Evolutionary conservation across 2,888 invertebrate species (phyloP).

Genomic region (Scaptomyza polygonia): DNA sequence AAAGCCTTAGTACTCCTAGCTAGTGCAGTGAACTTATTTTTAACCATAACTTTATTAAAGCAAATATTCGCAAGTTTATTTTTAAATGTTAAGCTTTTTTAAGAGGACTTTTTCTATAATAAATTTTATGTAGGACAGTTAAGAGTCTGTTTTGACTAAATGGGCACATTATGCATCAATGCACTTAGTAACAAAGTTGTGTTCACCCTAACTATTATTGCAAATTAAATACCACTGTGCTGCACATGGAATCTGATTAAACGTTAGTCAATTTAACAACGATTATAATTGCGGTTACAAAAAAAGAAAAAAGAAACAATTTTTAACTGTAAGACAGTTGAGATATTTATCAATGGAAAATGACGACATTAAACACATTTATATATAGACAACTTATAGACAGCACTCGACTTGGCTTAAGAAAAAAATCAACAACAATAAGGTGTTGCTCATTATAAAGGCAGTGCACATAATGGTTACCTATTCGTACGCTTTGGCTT

Average conservation of each 20-base stretch:
- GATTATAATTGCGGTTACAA: conserved; percentile 40
- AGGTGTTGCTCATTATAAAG: conserved; percentile 76
- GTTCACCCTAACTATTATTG: neutral
- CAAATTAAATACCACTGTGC: conserved; percentile 39
- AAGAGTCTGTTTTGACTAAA: neutral
- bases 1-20: too few species aligned
- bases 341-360: conserved; percentile 57
- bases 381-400: conserved; percentile 23
- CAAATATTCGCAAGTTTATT: neutral
- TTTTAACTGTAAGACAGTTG: conserved; percentile 63
- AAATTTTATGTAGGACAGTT: neutral
- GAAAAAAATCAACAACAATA: conserved; percentile 39
- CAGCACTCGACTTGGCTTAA: conserved; percentile 26
- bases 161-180: too few species aligned
- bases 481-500: conserved; percentile 37
- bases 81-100: neutral
- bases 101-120: neutral
- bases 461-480: conserved; percentile 79
- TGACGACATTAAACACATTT: conserved; percentile 52
- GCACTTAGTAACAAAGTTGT: too few species aligned
- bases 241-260: conserved; percentile 11
- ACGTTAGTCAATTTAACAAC: conserved; percentile 20
- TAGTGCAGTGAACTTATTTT: too few species aligned
- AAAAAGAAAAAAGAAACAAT: conserved; percentile 11
- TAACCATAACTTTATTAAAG: neutral